Percentiles rank a stretch among this genome's conserved stretches.
These are phyloP conservation scores for Drosophila orosa DNA, from an alignment of 1,140 invertebrate species.

Conservation along the genomic window DNA sequence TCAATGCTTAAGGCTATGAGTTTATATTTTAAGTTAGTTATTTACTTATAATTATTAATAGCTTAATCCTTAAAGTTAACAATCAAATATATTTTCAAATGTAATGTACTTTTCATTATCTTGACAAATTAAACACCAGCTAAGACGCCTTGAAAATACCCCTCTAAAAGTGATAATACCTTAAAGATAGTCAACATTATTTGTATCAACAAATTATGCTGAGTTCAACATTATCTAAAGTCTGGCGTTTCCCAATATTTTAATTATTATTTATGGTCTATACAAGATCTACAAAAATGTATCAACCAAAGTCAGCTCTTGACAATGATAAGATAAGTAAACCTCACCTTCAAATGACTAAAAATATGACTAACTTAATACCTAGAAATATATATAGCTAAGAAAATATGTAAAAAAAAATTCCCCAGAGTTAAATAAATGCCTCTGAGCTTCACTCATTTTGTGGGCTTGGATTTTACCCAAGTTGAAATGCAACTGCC, in stretches of 20 bases:
- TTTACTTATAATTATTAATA: too few relatives aligned
- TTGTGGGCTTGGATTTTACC: not conserved
- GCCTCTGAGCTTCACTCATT: not conserved
- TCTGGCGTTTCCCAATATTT: not conserved
- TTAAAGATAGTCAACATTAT: not conserved
- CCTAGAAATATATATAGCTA: not conserved
- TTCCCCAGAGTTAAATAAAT: not conserved
- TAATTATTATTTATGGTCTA: constrained; percentile 3
- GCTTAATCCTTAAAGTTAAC: too few relatives aligned
- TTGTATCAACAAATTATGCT: not conserved
- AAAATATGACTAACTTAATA: not conserved
- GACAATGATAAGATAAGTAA: constrained; percentile 15
- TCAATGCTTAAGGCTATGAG: too few relatives aligned
- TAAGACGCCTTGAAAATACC: not conserved
- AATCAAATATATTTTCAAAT: not conserved
- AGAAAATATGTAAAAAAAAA: not conserved
- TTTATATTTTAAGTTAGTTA: too few relatives aligned
- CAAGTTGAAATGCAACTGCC: not conserved
- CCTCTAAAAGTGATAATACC: not conserved
- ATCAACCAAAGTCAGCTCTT: constrained; percentile 4
- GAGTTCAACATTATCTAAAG: not conserved
- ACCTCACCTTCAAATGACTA: not conserved
- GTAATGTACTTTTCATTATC: not conserved
- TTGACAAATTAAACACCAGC: not conserved
- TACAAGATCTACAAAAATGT: not conserved